Conservation (phyloP, 1,140 invertebrate species). For the Lycorma delicatula region DNA sequence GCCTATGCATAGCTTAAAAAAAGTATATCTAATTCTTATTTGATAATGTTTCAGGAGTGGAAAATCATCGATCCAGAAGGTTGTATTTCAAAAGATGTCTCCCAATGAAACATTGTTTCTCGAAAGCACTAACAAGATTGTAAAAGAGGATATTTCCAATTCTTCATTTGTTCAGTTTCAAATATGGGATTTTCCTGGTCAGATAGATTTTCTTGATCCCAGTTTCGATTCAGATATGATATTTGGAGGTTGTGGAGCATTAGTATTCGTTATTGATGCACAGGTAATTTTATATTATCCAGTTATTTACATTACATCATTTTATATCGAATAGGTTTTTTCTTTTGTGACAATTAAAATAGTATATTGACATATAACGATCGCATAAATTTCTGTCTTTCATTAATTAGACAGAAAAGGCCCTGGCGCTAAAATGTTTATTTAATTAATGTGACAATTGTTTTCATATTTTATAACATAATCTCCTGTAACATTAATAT, state of each 20-base stretch:
- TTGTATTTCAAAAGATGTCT: constrained; percentile 99
- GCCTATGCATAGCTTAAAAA: too few relatives aligned
- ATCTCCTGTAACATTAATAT: too few relatives aligned
- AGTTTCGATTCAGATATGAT: constrained; percentile 93
- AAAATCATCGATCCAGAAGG: constrained; percentile 99
- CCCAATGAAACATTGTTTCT: constrained; percentile 99
- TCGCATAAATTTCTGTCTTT: too few relatives aligned
- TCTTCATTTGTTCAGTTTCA: constrained; percentile 99
- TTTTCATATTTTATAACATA: too few relatives aligned
- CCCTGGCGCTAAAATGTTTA: too few relatives aligned
- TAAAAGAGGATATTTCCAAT: constrained; percentile 95
- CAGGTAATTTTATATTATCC: constrained; percentile 65
- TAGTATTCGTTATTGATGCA: constrained; percentile 99
- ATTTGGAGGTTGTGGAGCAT: constrained; percentile 87
- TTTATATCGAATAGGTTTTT: neutral
- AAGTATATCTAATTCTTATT: neutral
- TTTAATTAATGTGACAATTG: too few relatives aligned
- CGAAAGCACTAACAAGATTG: constrained; percentile 97
- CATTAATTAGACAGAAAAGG: too few relatives aligned
- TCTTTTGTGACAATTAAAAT: too few relatives aligned
- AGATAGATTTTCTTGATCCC: constrained; percentile 95
- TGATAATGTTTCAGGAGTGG: constrained; percentile 68
- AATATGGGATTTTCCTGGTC: constrained; percentile 99
- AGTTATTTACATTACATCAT: neutral
- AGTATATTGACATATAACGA: too few relatives aligned